Evolutionary conservation across 2,888 invertebrate genomes (phyloP).

Genomic region (Julus scandinavius): DNA sequence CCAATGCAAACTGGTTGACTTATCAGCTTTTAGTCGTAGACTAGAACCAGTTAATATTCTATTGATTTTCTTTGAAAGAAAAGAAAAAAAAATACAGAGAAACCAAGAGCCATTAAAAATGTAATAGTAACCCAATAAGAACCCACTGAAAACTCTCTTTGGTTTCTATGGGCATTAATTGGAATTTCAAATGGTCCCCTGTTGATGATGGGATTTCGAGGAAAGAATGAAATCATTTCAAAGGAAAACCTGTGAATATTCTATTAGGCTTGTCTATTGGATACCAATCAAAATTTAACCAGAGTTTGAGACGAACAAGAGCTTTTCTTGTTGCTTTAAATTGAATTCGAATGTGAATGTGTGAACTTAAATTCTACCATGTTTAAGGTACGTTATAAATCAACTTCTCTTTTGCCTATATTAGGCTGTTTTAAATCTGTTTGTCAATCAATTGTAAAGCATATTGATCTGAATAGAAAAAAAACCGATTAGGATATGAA

Average conservation of each 20-base stretch:
- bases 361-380: no score
- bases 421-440: no score
- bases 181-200: conserved; percentile 36
- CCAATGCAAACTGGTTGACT: not conserved
- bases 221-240: conserved; percentile 11
- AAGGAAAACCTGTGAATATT: not conserved
- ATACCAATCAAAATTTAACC: not conserved
- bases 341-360: no score
- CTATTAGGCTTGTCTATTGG: not conserved
- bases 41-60: not conserved
- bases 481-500: no score
- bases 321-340: no score
- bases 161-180: not conserved
- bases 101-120: not conserved
- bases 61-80: not conserved
- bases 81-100: not conserved
- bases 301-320: not conserved
- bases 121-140: conserved; percentile 7
- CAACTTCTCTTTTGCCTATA: no score
- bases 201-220: not conserved
- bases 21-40: not conserved
- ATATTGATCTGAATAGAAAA: no score
- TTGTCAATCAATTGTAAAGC: no score
- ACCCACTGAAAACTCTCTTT: not conserved
- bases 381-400: no score